A percentile compares a stretch with the other conserved stretches of the same genome.
These are phyloP conservation scores for Dasypolia templi DNA, from an alignment of 2,888 invertebrate genomes.

Conservation along the genomic window DNA sequence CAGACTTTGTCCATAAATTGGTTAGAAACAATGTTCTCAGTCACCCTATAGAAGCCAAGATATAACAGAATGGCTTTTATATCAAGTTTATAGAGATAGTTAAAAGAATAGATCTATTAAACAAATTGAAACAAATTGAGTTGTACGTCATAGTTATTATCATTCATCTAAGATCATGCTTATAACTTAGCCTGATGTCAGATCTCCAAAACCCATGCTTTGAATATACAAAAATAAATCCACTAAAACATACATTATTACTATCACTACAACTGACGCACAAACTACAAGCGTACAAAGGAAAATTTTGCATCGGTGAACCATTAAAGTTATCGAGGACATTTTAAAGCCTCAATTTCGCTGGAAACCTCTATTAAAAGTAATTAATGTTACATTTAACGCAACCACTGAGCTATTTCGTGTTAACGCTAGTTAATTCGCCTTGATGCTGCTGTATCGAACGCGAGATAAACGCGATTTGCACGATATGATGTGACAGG, in stretches of 20 bases:
- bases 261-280: slow-evolving; percentile 33
- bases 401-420: slow-evolving; percentile 58
- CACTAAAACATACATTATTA: not conserved
- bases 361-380: slow-evolving; percentile 60
- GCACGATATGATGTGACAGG: slow-evolving; percentile 47
- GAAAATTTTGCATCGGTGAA: slow-evolving; percentile 50
- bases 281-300: slow-evolving; percentile 43
- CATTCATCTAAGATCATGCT: not conserved
- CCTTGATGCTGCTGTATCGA: slow-evolving; percentile 29
- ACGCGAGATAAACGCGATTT: slow-evolving; percentile 44
- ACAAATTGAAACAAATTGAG: not conserved
- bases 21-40: no score
- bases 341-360: slow-evolving; percentile 58
- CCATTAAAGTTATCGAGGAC: slow-evolving; percentile 62
- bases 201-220: not conserved
- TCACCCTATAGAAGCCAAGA: not conserved
- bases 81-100: no score
- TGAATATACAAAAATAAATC: slow-evolving; percentile 8
- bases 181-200: not conserved
- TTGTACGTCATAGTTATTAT: not conserved
- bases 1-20: no score
- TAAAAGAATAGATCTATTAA: not conserved
- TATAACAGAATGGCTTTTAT: no score
- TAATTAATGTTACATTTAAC: slow-evolving; percentile 68
- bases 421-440: slow-evolving; percentile 64